Conservation (phyloP, 1,140 invertebrate genomes). For the Dreissena polymorpha region DNA sequence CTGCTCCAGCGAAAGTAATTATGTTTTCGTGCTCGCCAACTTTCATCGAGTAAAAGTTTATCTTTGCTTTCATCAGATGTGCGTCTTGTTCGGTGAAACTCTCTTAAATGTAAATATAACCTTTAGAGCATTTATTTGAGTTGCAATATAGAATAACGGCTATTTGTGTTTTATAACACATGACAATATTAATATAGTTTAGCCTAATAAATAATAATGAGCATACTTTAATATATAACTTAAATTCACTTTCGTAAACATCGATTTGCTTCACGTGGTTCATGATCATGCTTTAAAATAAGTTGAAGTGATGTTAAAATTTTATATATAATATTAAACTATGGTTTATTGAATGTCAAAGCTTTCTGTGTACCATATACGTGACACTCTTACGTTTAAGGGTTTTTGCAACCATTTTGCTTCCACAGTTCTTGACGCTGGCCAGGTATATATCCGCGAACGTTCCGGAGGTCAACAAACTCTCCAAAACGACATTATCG, state of each 20-base stretch:
- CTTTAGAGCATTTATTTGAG: neutral
- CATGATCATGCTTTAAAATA: neutral
- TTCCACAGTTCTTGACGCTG: neutral
- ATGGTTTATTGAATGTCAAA: neutral
- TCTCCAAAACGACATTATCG: conserved; percentile 41
- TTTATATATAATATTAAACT: neutral
- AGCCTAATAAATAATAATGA: neutral
- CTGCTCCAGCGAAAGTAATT: conserved; percentile 54
- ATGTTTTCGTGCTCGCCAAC: conserved; percentile 36
- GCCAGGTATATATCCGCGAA: conserved; percentile 50
- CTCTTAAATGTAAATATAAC: conserved; percentile 11
- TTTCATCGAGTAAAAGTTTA: conserved; percentile 43
- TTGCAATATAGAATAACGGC: neutral
- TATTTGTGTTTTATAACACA: neutral
- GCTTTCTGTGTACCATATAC: neutral
- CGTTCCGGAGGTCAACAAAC: conserved; percentile 38
- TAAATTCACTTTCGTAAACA: neutral
- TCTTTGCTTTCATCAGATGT: conserved; percentile 57
- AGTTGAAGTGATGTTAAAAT: neutral
- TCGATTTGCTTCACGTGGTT: neutral
- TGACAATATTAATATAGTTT: neutral
- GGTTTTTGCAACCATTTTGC: conserved; percentile 33
- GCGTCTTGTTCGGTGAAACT: conserved; percentile 28
- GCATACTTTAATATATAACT: neutral
- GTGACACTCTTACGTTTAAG: conserved; percentile 23